Percentiles rank a stretch among this genome's conserved stretches.
phyloP scores from a whole-genome alignment of 2,113 vertebrate genomes.

The Equus przewalskii region DNA sequence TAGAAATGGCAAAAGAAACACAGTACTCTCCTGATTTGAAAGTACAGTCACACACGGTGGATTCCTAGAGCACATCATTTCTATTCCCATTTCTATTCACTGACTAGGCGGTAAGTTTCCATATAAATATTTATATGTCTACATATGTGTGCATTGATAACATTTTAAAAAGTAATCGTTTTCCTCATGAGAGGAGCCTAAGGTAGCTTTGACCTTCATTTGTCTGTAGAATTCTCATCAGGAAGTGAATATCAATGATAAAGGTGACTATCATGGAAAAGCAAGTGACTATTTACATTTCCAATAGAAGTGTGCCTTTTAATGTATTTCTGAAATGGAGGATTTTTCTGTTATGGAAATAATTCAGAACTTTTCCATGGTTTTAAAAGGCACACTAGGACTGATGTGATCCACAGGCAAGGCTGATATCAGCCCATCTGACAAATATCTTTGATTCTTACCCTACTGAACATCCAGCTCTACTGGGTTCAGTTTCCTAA shows the following conservation, averaged over 20 bases:
- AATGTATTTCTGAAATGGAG: conserved; percentile 27
- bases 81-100: conserved; percentile 55
- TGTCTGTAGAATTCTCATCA: conserved; percentile 61
- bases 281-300: conserved; percentile 52
- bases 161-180: conserved; percentile 74
- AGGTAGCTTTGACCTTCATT: conserved; percentile 74
- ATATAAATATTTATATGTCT: conserved; percentile 79
- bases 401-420: background rate
- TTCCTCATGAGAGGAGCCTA: conserved; percentile 69
- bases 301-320: conserved; percentile 16
- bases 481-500: background rate
- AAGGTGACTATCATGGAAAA: conserved; percentile 48
- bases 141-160: conserved; percentile 75
- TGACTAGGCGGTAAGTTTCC: conserved; percentile 11
- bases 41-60: conserved; percentile 42
- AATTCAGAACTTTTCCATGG: background rate
- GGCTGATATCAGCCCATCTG: background rate
- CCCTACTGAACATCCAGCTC: background rate
- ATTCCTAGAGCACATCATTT: conserved; percentile 40
- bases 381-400: background rate
- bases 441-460: background rate
- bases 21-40: background rate
- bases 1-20: background rate
- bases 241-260: conserved; percentile 68
- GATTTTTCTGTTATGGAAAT: conserved; percentile 21